Conservation (phyloP, 2,113 vertebrate species). For the Dipodomys spectabilis region DNA sequence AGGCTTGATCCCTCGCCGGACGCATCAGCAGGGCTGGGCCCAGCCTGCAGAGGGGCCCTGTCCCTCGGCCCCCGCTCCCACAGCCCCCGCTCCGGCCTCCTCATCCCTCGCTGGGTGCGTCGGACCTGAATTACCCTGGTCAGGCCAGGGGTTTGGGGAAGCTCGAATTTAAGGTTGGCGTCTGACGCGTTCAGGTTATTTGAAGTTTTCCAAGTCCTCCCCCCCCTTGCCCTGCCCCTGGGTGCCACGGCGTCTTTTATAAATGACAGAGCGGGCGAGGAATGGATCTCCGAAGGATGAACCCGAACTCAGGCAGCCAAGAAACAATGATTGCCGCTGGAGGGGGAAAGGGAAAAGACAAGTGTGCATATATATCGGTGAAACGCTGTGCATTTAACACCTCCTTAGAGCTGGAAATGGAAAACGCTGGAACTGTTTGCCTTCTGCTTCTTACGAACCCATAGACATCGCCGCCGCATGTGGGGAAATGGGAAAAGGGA, state of each 20-base stretch:
- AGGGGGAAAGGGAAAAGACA: conserved; percentile 25
- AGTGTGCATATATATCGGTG: conserved; percentile 3
- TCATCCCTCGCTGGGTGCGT: conserved; percentile 46
- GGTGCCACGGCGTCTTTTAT: conserved; percentile 68
- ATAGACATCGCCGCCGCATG: background rate
- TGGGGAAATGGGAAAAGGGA: conserved; percentile 13
- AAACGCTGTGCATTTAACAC: conserved; percentile 55
- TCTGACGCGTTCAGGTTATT: conserved; percentile 75
- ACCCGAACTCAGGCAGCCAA: conserved; percentile 44
- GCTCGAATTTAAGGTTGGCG: conserved; percentile 74
- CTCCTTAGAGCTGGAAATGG: conserved; percentile 64
- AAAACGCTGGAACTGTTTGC: conserved; percentile 70
- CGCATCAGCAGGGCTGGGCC: no score
- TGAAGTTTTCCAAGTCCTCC: conserved; percentile 69
- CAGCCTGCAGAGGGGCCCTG: no score
- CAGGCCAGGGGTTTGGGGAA: conserved; percentile 73
- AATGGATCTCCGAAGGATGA: conserved; percentile 62
- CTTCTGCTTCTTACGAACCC: conserved; percentile 21
- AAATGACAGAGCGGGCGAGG: conserved; percentile 76
- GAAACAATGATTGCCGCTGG: conserved; percentile 66
- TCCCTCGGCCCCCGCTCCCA: background rate
- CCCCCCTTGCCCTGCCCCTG: background rate
- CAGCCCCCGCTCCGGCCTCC: background rate
- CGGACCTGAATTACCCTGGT: conserved; percentile 76
- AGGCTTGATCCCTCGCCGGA: background rate